Evolutionary conservation across 1,140 invertebrate species (phyloP), one percentile per base, ranked within the genome.

Genomic region (Sarcophaga bullata): DNA sequence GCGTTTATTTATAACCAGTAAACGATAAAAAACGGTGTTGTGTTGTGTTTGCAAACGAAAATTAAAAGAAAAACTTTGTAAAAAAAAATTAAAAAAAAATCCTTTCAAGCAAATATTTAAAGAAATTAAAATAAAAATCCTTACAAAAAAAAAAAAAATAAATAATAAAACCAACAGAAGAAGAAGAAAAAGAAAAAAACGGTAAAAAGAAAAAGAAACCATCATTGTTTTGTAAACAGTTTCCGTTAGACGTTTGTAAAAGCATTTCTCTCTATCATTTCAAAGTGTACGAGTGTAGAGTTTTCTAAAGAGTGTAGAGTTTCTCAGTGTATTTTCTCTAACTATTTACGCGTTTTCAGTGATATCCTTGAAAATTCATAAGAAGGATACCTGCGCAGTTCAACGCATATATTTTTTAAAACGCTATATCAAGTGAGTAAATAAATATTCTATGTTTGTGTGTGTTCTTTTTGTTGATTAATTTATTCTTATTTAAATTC

Each of bases 311-410:
- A 4, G 54, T 15, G 54, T 13, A 58, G 54, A 58, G n/a, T 58
- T 58, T 58, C 54, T 58, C 54, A n/a, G 15, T 58, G 25, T 37
- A 4, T 37, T 37, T 37, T 37, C 25, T 37, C 25, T 37, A 37
- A 37, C 25, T 37, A 37, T 37, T 37, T 37, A 37, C 25, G 25
- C 25, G 25, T 37, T 37, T 37, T 4, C 13, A 6, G 13, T 58
- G 54, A n/a, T 58, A 58, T 58, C 54, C 54, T 58, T 58, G 54
- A 58, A 58, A 58, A 58, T 15, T 58, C 13, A 58, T 58, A n/a
- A 58, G 52, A 58, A 37, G 25, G 54, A 58, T 58, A 13, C 54
- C 15, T 58, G 54, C 54, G 54, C 54, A 58, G n/a, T 58, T 58
- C 25, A 37, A 4, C 4, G 4, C 25, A 37, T 37, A n/a, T n/a